phyloP scores from a whole-genome alignment of 2,113 vertebrate genomes.

The Cromileptes altivelis region DNA sequence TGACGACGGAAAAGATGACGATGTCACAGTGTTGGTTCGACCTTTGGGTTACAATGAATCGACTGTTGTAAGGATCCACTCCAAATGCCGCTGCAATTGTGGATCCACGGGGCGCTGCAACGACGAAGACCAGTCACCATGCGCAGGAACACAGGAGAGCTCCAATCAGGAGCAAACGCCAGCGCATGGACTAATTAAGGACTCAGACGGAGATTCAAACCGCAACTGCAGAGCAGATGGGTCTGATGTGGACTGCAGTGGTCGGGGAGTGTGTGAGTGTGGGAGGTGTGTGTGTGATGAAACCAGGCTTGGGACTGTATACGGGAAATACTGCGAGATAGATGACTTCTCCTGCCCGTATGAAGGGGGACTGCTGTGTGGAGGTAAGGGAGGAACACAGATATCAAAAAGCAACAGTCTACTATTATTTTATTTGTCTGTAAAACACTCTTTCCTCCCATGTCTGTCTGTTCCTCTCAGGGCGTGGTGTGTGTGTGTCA shows the following conservation, averaged over 20 bases:
- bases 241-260: constrained; percentile 88
- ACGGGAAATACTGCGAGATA: constrained; percentile 94
- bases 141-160: constrained; percentile 59
- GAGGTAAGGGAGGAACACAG: constrained; percentile 83
- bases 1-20: constrained; percentile 78
- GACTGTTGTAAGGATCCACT: constrained; percentile 84
- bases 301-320: constrained; percentile 89
- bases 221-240: constrained; percentile 78
- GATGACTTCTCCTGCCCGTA: constrained; percentile 97
- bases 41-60: constrained; percentile 98
- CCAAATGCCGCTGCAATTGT: constrained; percentile 88
- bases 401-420: background rate
- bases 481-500: constrained; percentile 91
- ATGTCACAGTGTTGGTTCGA: constrained; percentile 85
- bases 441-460: background rate
- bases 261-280: constrained; percentile 90
- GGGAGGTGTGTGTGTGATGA: constrained; percentile 92
- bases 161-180: constrained; percentile 30
- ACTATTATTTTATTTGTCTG: background rate
- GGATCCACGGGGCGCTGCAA: constrained; percentile 80
- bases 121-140: constrained; percentile 73
- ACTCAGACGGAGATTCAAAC: constrained; percentile 39
- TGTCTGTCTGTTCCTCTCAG: constrained; percentile 76
- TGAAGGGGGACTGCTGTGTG: constrained; percentile 88
- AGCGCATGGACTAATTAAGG: background rate